Conservation (phyloP, 2,888 invertebrate genomes). For the Eurytoma californica region DNA sequence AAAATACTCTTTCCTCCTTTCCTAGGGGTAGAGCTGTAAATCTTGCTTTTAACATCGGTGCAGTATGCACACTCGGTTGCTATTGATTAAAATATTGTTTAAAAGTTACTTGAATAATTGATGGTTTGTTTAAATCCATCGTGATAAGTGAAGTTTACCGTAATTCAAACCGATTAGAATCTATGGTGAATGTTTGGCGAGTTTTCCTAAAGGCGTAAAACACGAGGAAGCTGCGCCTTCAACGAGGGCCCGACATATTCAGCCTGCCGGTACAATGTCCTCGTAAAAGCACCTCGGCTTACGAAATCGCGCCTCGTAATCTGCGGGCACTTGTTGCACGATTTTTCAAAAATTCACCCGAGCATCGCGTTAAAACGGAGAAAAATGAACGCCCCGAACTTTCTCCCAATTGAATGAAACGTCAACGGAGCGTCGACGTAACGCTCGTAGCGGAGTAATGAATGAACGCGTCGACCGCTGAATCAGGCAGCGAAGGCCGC, state of each 20-base stretch:
- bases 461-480: background rate
- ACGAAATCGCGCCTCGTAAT: too few relatives aligned
- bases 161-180: constrained; percentile 2
- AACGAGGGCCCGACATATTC: background rate
- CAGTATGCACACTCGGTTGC: background rate
- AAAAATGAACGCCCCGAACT: too few relatives aligned
- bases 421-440: too few relatives aligned
- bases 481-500: constrained; percentile 9
- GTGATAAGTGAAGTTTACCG: constrained; percentile 13
- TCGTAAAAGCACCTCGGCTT: too few relatives aligned
- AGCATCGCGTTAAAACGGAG: too few relatives aligned
- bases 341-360: too few relatives aligned
- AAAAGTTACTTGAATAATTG: constrained; percentile 1
- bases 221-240: background rate
- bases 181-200: background rate
- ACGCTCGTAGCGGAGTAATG: background rate
- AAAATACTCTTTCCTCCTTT: background rate
- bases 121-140: background rate
- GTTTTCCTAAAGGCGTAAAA: constrained; percentile 6
- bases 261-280: too few relatives aligned
- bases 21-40: constrained; percentile 6
- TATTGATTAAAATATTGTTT: constrained; percentile 12
- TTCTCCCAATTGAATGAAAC: too few relatives aligned
- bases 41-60: constrained; percentile 4
- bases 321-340: too few relatives aligned